These are phyloP conservation scores for Mormyrus iriodes DNA, from an alignment of 2,113 vertebrate species.

Conservation along the genomic window DNA sequence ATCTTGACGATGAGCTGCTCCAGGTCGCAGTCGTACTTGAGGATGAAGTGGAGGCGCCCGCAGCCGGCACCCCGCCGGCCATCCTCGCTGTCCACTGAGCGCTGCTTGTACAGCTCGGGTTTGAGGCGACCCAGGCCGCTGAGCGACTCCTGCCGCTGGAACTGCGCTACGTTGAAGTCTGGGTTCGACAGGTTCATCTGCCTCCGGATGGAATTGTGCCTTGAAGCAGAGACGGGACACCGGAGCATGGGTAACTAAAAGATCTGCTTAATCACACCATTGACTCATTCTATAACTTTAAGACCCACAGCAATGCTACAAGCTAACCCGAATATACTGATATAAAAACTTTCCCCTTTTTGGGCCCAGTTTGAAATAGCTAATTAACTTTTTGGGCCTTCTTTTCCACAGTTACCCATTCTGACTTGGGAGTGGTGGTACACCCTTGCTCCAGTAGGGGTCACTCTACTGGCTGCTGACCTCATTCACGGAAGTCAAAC, in stretches of 20 bases:
- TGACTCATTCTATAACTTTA: not conserved
- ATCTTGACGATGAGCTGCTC: slow-evolving; percentile 98
- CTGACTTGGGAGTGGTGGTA: not conserved
- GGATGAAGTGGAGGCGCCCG: slow-evolving; percentile 86
- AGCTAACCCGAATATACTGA: not conserved
- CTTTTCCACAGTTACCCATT: not conserved
- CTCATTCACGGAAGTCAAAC: not conserved
- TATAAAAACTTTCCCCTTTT: not conserved
- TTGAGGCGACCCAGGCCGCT: slow-evolving; percentile 90
- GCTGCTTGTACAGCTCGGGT: slow-evolving; percentile 93
- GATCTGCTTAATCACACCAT: not conserved
- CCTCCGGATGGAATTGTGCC: slow-evolving; percentile 85
- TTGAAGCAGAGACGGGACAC: slow-evolving; percentile 45
- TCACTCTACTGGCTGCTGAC: not conserved
- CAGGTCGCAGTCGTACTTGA: slow-evolving; percentile 91
- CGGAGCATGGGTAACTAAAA: not conserved
- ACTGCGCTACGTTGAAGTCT: slow-evolving; percentile 93
- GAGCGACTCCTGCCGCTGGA: slow-evolving; percentile 92
- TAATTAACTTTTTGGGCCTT: not conserved
- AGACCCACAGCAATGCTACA: not conserved
- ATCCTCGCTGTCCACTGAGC: slow-evolving; percentile 85
- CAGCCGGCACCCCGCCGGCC: slow-evolving; percentile 72
- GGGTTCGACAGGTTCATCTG: slow-evolving; percentile 96
- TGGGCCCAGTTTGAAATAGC: not conserved
- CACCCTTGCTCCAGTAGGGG: not conserved